Conservation (phyloP, 2,113 vertebrate species). For the Pollimyrus isidori region DNA sequence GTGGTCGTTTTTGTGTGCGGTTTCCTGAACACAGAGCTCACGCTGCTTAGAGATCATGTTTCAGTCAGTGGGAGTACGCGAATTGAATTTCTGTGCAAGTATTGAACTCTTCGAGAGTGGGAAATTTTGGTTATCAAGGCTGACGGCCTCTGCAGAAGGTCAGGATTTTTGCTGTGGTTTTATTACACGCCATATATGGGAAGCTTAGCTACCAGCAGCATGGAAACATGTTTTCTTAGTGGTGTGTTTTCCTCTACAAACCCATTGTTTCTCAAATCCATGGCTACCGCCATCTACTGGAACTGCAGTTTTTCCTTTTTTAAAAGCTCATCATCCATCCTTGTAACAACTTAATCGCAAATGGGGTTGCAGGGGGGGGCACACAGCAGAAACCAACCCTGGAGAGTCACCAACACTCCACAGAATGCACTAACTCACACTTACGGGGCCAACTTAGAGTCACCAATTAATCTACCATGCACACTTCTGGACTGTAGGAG, state of each 20-base stretch:
- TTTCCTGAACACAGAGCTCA: background rate
- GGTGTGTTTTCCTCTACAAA: background rate
- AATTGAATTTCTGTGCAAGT: background rate
- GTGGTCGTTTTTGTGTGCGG: background rate
- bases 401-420: too few relatives aligned
- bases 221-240: background rate
- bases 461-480: too few relatives aligned
- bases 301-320: background rate
- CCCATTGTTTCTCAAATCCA: background rate
- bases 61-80: background rate
- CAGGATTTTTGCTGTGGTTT: conserved; percentile 6
- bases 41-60: background rate
- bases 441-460: too few relatives aligned
- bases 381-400: too few relatives aligned
- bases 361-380: too few relatives aligned
- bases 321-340: background rate
- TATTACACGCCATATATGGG: background rate
- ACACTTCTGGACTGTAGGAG: too few relatives aligned
- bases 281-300: background rate
- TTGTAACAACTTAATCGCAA: too few relatives aligned
- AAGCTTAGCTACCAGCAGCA: background rate
- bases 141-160: background rate
- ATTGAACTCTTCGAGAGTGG: background rate
- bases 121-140: background rate
- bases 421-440: too few relatives aligned